These are phyloP conservation scores for Thymelicus sylvestris DNA, from an alignment of 2,888 invertebrate genomes.

Conservation along the genomic window DNA sequence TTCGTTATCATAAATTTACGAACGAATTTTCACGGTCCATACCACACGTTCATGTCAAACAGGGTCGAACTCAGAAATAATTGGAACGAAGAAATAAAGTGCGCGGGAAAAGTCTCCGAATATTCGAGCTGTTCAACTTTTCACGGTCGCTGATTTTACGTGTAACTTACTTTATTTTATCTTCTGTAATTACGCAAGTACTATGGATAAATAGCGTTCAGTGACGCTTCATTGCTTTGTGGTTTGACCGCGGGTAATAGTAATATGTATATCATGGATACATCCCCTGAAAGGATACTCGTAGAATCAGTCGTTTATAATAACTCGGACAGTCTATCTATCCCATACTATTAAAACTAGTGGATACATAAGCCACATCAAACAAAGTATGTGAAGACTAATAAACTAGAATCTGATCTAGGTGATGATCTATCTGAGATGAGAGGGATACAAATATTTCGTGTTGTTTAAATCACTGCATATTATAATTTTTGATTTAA, in stretches of 20 bases:
- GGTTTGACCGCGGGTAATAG: not conserved
- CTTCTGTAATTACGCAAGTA: constrained; percentile 4
- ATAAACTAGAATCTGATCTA: too few relatives aligned
- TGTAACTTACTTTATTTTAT: constrained; percentile 20
- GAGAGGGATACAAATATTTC: too few relatives aligned
- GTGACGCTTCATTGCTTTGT: not conserved
- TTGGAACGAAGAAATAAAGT: constrained; percentile 38
- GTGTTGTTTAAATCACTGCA: too few relatives aligned
- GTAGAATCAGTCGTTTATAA: too few relatives aligned
- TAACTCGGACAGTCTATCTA: too few relatives aligned
- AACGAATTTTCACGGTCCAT: constrained; percentile 32
- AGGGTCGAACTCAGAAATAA: constrained; percentile 39
- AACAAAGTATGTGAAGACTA: too few relatives aligned
- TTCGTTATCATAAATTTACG: constrained; percentile 25
- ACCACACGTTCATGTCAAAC: constrained; percentile 38
- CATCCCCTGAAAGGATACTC: too few relatives aligned
- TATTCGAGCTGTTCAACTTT: constrained; percentile 7
- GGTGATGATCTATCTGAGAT: too few relatives aligned
- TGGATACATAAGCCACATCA: too few relatives aligned
- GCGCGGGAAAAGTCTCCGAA: constrained; percentile 13
- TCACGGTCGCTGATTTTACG: constrained; percentile 29
- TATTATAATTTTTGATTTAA: too few relatives aligned
- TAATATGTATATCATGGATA: not conserved
- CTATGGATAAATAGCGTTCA: not conserved
- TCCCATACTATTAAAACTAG: too few relatives aligned